Percentiles rank a stretch among this genome's conserved stretches.
These are phyloP conservation scores for Coenonympha glycerion DNA, from an alignment of 2,888 invertebrate genomes.

Conservation along the genomic window DNA sequence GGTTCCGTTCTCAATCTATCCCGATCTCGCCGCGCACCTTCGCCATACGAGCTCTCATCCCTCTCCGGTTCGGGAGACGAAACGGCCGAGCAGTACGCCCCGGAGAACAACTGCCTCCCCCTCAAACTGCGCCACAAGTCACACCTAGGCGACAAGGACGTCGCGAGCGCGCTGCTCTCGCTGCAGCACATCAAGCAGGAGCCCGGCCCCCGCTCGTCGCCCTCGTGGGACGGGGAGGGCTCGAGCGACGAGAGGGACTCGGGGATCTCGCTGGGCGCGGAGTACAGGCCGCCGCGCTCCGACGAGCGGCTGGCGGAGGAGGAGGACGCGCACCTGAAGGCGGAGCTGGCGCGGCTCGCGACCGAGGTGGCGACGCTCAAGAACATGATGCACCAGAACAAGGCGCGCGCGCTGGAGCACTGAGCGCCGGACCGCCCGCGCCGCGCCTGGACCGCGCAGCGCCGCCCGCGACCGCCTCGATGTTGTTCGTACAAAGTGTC, in stretches of 20 bases:
- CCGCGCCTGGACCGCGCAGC: conserved; percentile 22
- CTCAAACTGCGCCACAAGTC: conserved; percentile 94
- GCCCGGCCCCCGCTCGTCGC: conserved; percentile 85
- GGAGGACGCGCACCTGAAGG: conserved; percentile 85
- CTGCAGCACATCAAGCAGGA: conserved; percentile 92
- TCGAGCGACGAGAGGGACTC: conserved; percentile 94
- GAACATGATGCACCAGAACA: conserved; percentile 83
- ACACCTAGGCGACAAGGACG: conserved; percentile 91
- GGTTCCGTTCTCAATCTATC: conserved; percentile 85
- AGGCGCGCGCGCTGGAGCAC: conserved; percentile 65
- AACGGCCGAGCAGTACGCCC: conserved; percentile 71
- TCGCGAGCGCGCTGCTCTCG: conserved; percentile 87
- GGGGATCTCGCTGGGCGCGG: conserved; percentile 88
- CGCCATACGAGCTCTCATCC: conserved; percentile 88
- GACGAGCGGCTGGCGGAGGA: conserved; percentile 70
- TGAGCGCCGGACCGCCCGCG: conserved; percentile 46
- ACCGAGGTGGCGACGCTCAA: conserved; percentile 94
- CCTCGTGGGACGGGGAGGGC: conserved; percentile 91
- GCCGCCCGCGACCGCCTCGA: conserved; percentile 38
- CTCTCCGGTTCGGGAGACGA: conserved; percentile 79
- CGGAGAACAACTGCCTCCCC: conserved; percentile 86
- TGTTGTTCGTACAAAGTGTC: conserved; percentile 62
- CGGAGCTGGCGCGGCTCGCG: conserved; percentile 90
- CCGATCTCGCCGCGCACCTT: conserved; percentile 78
- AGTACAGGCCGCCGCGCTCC: conserved; percentile 71